phyloP scores from a whole-genome alignment of 1,140 invertebrate species.

The Aphelenchoides avenae region DNA sequence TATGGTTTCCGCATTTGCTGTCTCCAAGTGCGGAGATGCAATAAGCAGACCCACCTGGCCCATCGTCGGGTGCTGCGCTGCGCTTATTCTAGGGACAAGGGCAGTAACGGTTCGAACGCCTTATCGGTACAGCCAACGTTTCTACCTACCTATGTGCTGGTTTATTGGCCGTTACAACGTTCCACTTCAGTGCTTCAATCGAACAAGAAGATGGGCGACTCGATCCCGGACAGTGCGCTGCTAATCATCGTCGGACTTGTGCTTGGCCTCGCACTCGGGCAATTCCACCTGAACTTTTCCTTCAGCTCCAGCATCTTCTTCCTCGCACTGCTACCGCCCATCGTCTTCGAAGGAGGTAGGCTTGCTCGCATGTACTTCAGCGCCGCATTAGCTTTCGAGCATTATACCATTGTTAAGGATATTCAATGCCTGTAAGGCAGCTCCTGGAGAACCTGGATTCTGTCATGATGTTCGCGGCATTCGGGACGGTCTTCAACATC shows the following conservation, averaged over 20 bases:
- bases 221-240: conserved; percentile 52
- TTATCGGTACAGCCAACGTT: conserved; percentile 1
- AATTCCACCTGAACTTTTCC: conserved; percentile 37
- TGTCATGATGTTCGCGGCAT: conserved; percentile 87
- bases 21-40: no score
- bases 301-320: conserved; percentile 51
- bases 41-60: no score
- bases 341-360: conserved; percentile 59
- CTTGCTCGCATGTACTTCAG: neutral
- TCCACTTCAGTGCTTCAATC: conserved; percentile 58
- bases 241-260: conserved; percentile 53
- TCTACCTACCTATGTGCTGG: no score
- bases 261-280: conserved; percentile 36
- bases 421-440: conserved; percentile 91
- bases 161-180: no score
- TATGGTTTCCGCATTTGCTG: no score
- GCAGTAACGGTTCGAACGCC: neutral
- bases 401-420: conserved; percentile 69
- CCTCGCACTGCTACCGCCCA: conserved; percentile 62
- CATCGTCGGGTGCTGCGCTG: no score
- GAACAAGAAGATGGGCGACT: conserved; percentile 49
- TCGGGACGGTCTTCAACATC: conserved; percentile 65
- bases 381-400: no score
- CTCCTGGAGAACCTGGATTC: conserved; percentile 95
- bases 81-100: conserved; percentile 10